These are phyloP conservation scores for Mustela lutreola DNA, from an alignment of 2,113 vertebrate genomes.

Conservation along the genomic window DNA sequence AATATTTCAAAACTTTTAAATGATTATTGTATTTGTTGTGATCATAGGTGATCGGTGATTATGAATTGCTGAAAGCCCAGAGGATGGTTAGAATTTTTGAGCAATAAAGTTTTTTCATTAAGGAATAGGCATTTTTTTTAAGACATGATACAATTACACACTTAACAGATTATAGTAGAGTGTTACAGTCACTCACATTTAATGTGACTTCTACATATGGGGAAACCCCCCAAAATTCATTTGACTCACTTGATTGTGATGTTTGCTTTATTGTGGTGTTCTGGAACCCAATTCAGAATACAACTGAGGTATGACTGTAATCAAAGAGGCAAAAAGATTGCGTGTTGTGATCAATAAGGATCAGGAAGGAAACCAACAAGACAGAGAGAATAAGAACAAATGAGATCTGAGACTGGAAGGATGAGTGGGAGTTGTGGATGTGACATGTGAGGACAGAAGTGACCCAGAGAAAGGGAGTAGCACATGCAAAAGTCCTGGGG, in stretches of 20 bases:
- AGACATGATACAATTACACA: neutral
- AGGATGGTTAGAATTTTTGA: neutral
- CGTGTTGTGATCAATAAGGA: neutral
- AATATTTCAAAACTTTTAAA: neutral
- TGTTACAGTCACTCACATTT: too few species aligned
- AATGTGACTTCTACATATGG: neutral
- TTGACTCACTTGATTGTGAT: neutral
- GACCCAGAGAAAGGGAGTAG: neutral
- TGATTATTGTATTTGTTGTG: neutral
- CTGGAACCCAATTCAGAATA: neutral
- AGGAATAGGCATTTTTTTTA: neutral
- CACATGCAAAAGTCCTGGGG: neutral
- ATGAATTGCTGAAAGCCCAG: neutral
- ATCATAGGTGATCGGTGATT: neutral
- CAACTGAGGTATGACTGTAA: neutral
- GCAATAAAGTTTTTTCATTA: neutral
- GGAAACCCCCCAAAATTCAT: neutral
- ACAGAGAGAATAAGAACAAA: neutral
- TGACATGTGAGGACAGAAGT: neutral
- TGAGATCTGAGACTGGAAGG: neutral
- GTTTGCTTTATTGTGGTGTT: neutral
- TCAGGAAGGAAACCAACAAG: neutral
- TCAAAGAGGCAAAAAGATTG: neutral
- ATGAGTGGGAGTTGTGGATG: neutral
- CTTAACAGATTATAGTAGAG: neutral